Base-by-base conservation (phyloP, 1,140 invertebrate genomes). In the Bombus pascuorum region DNA sequence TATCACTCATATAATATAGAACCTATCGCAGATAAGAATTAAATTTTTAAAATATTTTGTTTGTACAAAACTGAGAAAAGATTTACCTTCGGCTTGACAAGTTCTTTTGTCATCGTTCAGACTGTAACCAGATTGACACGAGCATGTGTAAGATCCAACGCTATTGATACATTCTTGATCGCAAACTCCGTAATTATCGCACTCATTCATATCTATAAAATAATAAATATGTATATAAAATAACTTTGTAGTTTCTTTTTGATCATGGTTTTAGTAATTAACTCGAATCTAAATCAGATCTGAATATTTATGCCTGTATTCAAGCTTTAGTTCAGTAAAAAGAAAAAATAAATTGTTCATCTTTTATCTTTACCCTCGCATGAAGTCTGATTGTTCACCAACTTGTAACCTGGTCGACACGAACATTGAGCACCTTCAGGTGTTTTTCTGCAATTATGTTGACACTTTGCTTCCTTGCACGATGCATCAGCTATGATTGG, bases 91-190 rank as follows among this genome's bases (percentile, higher is more conserved):
- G 25, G 95, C 96, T 93, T 97, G 97, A 92, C 98, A 99, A 0
- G 96, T 97, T 72, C 95, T 96, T 37, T 96, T 96, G 91, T 98
- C 97, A 0, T 91, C 70, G 83, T 97, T 95, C 39, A 97, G 93
- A 32, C 95, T 95, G 92, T 98, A 99, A 1, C 97, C 97, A 0
- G 96, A 93, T 39, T 97, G 96, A 94, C 99, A 99, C 65, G 95
- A 95, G 92, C 99, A 99, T 12, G 94, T 95, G 92, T 97, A 99
- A 1, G 96, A 96, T 0, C 98, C 98, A 0, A 95, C 95, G 0
- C 94, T 96, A 92, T 99, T 99, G 34, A 96, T 93, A 91, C 99
- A 99, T 74, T 94, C 93, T 93, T 99, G 99, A 81, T 98, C 97
- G 90, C 99, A 99, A 0, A 96, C 94, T 15, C 97, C 97, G 71